Evolutionary conservation across 2,797 vertebrate genomes (phyloP).

Genomic region (Sebastes taczanowskii): DNA sequence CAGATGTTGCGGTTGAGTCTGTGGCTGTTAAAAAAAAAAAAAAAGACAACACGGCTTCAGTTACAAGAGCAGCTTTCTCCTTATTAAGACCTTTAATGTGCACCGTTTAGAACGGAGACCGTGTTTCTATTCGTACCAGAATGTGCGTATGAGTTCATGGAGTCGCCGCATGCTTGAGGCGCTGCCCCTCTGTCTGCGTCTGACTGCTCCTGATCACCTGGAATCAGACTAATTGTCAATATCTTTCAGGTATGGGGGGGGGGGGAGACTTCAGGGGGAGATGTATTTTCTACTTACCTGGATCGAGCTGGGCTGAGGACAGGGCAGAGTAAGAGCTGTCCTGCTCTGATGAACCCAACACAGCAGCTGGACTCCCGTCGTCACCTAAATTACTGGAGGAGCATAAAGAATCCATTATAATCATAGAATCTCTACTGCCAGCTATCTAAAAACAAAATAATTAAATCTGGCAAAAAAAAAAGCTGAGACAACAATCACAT

Average conservation of each 20-base stretch:
- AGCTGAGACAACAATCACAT: neutral
- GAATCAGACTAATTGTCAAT: neutral
- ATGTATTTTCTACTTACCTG: constrained; percentile 78
- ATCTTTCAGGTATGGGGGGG: neutral
- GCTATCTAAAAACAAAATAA: neutral
- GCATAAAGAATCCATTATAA: neutral
- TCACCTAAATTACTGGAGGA: constrained; percentile 54
- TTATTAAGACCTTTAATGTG: neutral
- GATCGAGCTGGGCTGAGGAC: constrained; percentile 83
- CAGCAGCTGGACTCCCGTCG: constrained; percentile 76
- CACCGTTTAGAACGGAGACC: fast-evolving
- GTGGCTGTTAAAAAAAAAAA: constrained; percentile 86
- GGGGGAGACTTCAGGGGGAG: too few species aligned
- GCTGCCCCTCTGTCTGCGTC: constrained; percentile 52
- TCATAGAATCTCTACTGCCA: neutral
- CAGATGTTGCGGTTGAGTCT: constrained; percentile 86
- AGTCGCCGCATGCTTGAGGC: constrained; percentile 57
- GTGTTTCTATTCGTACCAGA: constrained; percentile 61
- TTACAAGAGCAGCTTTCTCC: neutral
- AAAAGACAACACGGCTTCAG: constrained; percentile 1
- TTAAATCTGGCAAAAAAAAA: neutral
- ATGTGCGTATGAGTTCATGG: constrained; percentile 72
- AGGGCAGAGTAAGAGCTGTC: constrained; percentile 83
- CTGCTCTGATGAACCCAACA: constrained; percentile 82
- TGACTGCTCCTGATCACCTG: constrained; percentile 69